Evolutionary conservation across 2,113 vertebrate species (phyloP).

Genomic region (Atrichornis clamosus): DNA sequence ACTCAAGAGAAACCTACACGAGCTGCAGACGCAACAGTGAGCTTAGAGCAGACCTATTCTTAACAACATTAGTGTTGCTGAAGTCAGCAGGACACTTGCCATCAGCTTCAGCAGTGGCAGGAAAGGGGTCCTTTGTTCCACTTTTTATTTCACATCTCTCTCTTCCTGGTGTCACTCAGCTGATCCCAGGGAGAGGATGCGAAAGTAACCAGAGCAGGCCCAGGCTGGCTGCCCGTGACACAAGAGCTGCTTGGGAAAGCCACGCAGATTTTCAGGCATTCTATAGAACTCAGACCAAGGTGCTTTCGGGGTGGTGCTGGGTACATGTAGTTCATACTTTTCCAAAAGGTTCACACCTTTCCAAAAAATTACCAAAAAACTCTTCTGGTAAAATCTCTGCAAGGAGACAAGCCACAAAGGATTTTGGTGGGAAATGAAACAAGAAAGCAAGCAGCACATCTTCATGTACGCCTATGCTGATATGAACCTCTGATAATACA

Average conservation of each 20-base stretch:
- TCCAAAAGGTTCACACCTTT: not conserved
- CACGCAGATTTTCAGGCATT: not conserved
- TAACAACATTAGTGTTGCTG: not conserved
- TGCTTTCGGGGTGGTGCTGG: not conserved
- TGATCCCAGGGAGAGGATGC: not conserved
- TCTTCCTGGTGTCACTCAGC: not conserved
- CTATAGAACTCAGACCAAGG: not conserved
- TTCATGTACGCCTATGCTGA: not conserved
- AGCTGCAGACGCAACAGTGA: not conserved
- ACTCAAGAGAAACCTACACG: not conserved
- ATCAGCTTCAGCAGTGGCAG: not conserved
- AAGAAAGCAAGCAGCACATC: not conserved
- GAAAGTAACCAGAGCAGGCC: not conserved
- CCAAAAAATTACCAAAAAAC: not conserved
- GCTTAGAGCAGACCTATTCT: not conserved
- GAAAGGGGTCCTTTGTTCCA: constrained; percentile 34
- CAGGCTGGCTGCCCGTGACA: not conserved
- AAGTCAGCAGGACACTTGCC: constrained; percentile 23
- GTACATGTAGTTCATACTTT: not conserved
- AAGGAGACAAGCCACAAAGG: not conserved
- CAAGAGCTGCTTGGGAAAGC: not conserved
- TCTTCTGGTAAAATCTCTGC: not conserved
- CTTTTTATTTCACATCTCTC: not conserved
- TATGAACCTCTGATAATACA: constrained; percentile 32
- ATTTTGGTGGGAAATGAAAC: not conserved